Conservation (phyloP, 2,888 invertebrate genomes). For the Tenthredo notha region DNA sequence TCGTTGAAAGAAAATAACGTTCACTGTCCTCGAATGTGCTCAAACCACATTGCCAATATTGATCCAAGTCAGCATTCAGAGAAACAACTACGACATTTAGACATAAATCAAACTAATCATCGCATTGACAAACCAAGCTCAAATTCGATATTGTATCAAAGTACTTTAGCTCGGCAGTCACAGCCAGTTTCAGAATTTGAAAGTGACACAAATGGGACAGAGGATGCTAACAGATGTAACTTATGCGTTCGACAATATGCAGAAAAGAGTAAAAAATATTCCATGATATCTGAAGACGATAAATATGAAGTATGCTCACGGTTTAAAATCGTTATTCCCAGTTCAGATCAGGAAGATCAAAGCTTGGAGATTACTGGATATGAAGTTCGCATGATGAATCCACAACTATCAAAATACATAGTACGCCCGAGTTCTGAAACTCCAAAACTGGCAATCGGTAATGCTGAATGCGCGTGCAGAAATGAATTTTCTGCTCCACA, state of each 20-base stretch:
- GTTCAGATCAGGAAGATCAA: neutral
- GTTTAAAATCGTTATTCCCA: slow-evolving; percentile 46
- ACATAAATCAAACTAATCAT: neutral
- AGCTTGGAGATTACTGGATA: slow-evolving; percentile 32
- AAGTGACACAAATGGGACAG: neutral
- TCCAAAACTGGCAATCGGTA: neutral
- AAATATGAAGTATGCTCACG: slow-evolving; percentile 20
- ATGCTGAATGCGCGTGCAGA: neutral
- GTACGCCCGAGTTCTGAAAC: neutral
- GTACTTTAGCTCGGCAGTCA: neutral
- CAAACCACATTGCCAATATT: neutral
- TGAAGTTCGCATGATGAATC: neutral
- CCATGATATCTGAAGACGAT: slow-evolving; percentile 2
- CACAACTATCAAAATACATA: neutral
- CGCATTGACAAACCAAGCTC: neutral
- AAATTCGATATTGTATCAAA: neutral
- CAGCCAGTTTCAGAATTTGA: neutral
- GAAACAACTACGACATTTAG: neutral
- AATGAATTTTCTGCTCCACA: neutral
- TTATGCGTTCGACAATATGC: neutral
- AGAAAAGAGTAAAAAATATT: neutral
- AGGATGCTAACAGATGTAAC: neutral
- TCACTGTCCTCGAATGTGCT: neutral
- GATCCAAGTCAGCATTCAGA: neutral
- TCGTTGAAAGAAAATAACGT: neutral